These are phyloP conservation scores for Lottia gigantea DNA, from an alignment of 2,888 invertebrate genomes.

Conservation along the genomic window DNA sequence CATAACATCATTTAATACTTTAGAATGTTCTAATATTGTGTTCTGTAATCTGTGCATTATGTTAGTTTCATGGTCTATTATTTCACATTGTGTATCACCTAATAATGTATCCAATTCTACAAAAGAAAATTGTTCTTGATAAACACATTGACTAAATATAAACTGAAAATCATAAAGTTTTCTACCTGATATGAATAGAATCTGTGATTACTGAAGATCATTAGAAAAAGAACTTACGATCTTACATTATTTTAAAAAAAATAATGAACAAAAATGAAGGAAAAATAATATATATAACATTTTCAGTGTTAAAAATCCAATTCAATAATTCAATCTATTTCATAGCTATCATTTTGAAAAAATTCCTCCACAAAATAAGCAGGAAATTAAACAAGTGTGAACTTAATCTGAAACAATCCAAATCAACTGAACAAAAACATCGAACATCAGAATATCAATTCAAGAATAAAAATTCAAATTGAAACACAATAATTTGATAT, in stretches of 20 bases:
- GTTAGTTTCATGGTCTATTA: conserved; percentile 81
- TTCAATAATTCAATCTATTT: too few species aligned
- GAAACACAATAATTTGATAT: conserved; percentile 16
- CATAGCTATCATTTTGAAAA: neutral
- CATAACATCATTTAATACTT: conserved; percentile 73
- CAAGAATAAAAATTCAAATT: neutral
- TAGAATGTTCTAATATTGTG: conserved; percentile 74
- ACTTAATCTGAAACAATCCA: neutral
- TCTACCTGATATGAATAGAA: neutral
- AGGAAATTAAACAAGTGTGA: neutral
- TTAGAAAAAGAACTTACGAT: too few species aligned
- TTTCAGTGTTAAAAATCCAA: too few species aligned
- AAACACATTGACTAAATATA: neutral
- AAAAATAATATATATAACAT: too few species aligned
- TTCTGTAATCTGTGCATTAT: conserved; percentile 79
- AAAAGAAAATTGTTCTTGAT: conserved; percentile 25
- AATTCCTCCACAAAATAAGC: conserved; percentile 10
- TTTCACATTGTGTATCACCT: conserved; percentile 83
- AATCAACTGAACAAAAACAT: neutral
- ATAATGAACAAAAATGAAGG: too few species aligned
- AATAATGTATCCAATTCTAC: conserved; percentile 80
- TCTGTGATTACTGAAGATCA: too few species aligned
- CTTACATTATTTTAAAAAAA: too few species aligned
- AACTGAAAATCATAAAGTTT: neutral
- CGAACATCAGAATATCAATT: neutral